phyloP scores from a whole-genome alignment of 2,113 vertebrate species.

The Sisor rabdophorus region DNA sequence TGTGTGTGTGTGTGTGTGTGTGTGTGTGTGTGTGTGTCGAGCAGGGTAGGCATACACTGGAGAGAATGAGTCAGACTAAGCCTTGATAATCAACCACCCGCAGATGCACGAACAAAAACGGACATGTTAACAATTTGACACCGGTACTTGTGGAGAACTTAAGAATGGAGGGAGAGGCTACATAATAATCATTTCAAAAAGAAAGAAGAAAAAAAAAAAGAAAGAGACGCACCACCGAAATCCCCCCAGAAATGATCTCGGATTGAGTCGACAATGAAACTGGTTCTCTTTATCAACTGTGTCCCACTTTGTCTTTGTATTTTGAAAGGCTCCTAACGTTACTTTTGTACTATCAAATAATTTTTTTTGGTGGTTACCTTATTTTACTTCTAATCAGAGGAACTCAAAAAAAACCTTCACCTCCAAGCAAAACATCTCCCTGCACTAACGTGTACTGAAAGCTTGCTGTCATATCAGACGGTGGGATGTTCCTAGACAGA shows the following conservation, averaged over 20 bases:
- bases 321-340: slow-evolving; percentile 16
- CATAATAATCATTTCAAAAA: neutral
- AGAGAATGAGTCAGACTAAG: slow-evolving; percentile 43
- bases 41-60: slow-evolving; percentile 13
- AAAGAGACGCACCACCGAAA: neutral
- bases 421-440: neutral
- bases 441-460: slow-evolving; percentile 15
- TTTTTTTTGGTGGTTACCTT: slow-evolving; percentile 1
- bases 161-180: neutral
- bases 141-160: neutral
- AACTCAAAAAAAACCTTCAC: slow-evolving; percentile 8
- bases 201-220: neutral
- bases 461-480: slow-evolving; percentile 30
- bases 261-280: slow-evolving; percentile 3
- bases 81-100: slow-evolving; percentile 19
- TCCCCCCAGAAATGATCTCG: slow-evolving; percentile 3
- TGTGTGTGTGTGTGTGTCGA: neutral
- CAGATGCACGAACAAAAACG: slow-evolving; percentile 26
- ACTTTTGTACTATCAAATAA: slow-evolving; percentile 11
- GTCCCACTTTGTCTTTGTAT: neutral
- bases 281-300: slow-evolving; percentile 13
- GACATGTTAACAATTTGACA: slow-evolving; percentile 26
- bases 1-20: too few relatives aligned
- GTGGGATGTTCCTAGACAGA: slow-evolving; percentile 21
- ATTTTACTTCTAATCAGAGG: slow-evolving; percentile 4